A percentile compares a stretch with the other conserved stretches of the same genome.
phyloP scores from a whole-genome alignment of 53 echinoderm and acorn worm species.

The Luidia sarsii region DNA sequence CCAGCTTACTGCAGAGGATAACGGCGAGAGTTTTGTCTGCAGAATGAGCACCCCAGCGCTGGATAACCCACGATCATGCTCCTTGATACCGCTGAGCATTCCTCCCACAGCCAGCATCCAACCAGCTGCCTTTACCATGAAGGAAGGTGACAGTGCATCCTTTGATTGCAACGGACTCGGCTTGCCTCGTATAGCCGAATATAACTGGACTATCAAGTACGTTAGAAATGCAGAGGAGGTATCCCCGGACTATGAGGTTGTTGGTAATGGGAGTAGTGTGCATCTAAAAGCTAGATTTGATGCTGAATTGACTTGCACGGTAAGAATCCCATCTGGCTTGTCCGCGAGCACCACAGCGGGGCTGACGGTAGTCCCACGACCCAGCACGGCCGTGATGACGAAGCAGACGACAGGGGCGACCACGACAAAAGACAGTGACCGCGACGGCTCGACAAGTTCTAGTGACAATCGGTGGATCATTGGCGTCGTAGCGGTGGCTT shows the following conservation, averaged over 20 bases:
- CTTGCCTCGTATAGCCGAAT: constrained; percentile 15
- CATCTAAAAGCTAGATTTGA: not conserved
- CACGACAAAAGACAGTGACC: not conserved
- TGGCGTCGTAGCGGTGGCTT: not conserved
- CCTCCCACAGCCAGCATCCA: constrained; percentile 12
- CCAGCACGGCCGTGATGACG: not conserved
- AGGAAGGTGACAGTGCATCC: not conserved
- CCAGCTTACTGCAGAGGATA: constrained; percentile 6
- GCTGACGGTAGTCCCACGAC: constrained; percentile 4
- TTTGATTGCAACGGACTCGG: constrained; percentile 12
- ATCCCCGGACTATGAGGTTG: constrained; percentile 3
- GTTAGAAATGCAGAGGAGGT: not conserved
- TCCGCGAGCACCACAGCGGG: constrained; percentile 10
- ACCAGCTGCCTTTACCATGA: not conserved
- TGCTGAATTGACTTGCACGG: constrained; percentile 12
- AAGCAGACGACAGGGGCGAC: not conserved
- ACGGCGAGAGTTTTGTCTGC: constrained; percentile 20
- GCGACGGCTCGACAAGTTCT: too few species aligned
- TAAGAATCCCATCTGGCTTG: constrained; percentile 43
- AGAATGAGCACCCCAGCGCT: constrained; percentile 29
- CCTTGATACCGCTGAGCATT: constrained; percentile 36
- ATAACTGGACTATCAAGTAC: constrained; percentile 15
- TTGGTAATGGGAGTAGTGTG: constrained; percentile 2
- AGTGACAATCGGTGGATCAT: not conserved
- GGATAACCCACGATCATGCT: constrained; percentile 4